Percentiles rank a stretch among this genome's conserved stretches.
These are phyloP conservation scores for Ormyrus pomaceus DNA, from an alignment of 2,888 invertebrate genomes.

Conservation along the genomic window DNA sequence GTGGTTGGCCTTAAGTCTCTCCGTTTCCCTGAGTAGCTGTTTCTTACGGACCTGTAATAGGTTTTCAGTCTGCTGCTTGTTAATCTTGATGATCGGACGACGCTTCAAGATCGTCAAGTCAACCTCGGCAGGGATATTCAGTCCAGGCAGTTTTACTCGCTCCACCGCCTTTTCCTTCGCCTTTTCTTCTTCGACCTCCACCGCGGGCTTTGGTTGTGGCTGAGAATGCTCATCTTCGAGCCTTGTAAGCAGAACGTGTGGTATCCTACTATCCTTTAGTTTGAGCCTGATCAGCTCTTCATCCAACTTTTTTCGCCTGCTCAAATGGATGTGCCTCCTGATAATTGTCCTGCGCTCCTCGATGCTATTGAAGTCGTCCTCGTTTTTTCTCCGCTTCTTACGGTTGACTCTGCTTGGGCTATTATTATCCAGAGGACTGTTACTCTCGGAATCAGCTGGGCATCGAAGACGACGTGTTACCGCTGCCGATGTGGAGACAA, in stretches of 20 bases:
- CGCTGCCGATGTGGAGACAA: neutral
- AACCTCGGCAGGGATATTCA: conserved; percentile 35
- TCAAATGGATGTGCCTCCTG: neutral
- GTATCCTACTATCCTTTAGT: conserved; percentile 45
- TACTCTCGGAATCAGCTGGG: conserved; percentile 4
- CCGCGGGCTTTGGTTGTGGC: conserved; percentile 25
- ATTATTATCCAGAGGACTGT: conserved; percentile 10
- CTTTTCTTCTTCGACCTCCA: neutral
- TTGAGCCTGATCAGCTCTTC: conserved; percentile 30
- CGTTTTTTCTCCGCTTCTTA: conserved; percentile 51
- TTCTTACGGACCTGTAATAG: conserved; percentile 29
- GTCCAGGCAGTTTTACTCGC: conserved; percentile 5
- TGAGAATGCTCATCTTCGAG: conserved; percentile 15
- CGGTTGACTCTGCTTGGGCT: conserved; percentile 41
- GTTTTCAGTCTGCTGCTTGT: conserved; percentile 43
- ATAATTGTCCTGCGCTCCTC: conserved; percentile 9
- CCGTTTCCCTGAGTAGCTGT: neutral
- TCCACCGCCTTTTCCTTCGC: conserved; percentile 12
- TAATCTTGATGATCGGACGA: conserved; percentile 33
- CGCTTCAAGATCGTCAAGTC: conserved; percentile 37
- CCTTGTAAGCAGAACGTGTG: conserved; percentile 35
- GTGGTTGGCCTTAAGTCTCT: neutral
- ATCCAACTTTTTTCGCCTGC: neutral
- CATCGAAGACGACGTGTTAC: neutral
- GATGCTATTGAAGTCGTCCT: neutral